Evolutionary conservation across 2,888 invertebrate genomes (phyloP).

Genomic region (Troides helena): DNA sequence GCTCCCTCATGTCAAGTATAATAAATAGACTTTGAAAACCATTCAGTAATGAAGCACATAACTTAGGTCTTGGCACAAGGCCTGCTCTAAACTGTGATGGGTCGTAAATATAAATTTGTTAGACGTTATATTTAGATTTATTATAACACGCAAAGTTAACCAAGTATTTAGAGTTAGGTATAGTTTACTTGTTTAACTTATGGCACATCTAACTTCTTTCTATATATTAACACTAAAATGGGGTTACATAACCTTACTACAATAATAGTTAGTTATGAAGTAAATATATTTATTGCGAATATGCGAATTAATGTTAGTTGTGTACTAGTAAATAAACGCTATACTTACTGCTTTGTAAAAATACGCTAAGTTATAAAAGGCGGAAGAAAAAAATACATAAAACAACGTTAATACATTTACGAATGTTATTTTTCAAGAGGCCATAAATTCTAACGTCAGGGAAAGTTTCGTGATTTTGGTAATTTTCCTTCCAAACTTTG

Average conservation of each 20-base stretch:
- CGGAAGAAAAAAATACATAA: background rate
- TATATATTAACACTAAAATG: too few species aligned
- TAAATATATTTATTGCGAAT: too few species aligned
- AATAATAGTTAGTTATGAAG: too few species aligned
- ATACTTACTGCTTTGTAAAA: too few species aligned
- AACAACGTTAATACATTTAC: slow-evolving; percentile 10
- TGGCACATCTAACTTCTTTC: too few species aligned
- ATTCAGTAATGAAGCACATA: slow-evolving; percentile 27
- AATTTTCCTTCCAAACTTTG: slow-evolving; percentile 22
- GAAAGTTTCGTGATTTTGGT: slow-evolving; percentile 11
- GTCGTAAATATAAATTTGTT: slow-evolving; percentile 20
- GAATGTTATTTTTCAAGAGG: slow-evolving; percentile 3
- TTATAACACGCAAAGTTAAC: too few species aligned
- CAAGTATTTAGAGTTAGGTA: too few species aligned
- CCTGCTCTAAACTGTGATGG: slow-evolving; percentile 5
- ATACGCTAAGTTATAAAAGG: too few species aligned
- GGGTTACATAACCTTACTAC: too few species aligned
- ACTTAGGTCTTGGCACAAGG: slow-evolving; percentile 14
- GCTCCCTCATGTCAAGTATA: slow-evolving; percentile 6
- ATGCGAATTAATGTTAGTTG: too few species aligned
- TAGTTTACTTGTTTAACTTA: too few species aligned
- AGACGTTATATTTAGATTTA: slow-evolving; percentile 1
- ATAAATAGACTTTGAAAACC: slow-evolving; percentile 19
- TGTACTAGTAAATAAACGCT: too few species aligned
- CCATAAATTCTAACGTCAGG: slow-evolving; percentile 17